Evolutionary conservation across 2,888 invertebrate genomes (phyloP).

Genomic region (Iphiclides podalirius): DNA sequence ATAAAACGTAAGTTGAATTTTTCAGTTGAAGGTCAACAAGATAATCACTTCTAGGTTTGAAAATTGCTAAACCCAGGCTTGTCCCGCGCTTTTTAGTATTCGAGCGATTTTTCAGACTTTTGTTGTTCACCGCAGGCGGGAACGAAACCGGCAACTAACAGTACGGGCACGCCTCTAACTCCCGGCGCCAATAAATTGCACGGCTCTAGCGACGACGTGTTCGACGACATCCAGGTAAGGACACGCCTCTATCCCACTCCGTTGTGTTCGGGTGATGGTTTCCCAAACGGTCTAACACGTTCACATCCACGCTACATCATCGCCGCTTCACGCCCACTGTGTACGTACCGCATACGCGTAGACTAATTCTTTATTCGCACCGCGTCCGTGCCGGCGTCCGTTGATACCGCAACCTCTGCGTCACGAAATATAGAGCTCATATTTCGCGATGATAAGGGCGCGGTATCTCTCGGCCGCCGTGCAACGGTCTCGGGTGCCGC

Average conservation of each 20-base stretch:
- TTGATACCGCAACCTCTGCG: constrained; percentile 47
- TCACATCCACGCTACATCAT: constrained; percentile 67
- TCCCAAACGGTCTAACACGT: constrained; percentile 67
- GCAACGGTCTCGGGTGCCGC: constrained; percentile 36
- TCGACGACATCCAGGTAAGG: constrained; percentile 71
- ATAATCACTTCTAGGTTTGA: no score
- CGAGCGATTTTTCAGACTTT: constrained; percentile 15
- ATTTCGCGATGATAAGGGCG: constrained; percentile 57
- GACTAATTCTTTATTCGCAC: constrained; percentile 34
- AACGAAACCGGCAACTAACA: constrained; percentile 66
- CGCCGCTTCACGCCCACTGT: constrained; percentile 47
- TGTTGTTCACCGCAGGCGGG: constrained; percentile 50
- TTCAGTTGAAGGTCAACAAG: no score
- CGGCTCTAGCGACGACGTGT: constrained; percentile 72
- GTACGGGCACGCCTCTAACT: constrained; percentile 68
- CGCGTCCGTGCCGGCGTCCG: constrained; percentile 40
- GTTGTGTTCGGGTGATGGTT: constrained; percentile 63
- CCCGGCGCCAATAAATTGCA: constrained; percentile 64
- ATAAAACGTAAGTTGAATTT: no score
- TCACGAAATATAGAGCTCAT: constrained; percentile 74
- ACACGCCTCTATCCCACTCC: constrained; percentile 28
- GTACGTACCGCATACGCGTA: constrained; percentile 31
- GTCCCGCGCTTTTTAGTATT: constrained; percentile 4
- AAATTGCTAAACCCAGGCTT: no score
- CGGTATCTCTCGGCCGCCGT: constrained; percentile 38